A percentile compares a stretch with the other conserved stretches of the same genome.
These are phyloP conservation scores for Ceratina australensis DNA, from an alignment of 1,140 invertebrate genomes.

Conservation along the genomic window DNA sequence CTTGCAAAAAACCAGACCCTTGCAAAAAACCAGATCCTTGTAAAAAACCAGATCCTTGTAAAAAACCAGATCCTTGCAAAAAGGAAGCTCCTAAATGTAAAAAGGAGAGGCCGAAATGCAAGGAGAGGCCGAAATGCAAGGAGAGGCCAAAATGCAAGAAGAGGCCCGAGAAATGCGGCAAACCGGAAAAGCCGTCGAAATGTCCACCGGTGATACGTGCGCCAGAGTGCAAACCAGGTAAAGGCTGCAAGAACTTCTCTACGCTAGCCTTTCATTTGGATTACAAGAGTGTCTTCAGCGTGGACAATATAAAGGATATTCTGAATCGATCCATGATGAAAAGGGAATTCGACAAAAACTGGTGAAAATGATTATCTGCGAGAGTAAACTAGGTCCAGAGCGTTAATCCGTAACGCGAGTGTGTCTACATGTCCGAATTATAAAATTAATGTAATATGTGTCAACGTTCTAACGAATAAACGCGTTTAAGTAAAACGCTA, in stretches of 20 bases:
- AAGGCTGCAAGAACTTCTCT: neutral
- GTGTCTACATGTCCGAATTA: too few species aligned
- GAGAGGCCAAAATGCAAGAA: neutral
- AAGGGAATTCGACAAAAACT: too few species aligned
- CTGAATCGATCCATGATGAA: too few species aligned
- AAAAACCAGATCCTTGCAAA: neutral
- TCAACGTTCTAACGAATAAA: conserved; percentile 14
- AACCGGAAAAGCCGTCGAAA: neutral
- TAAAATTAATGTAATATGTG: neutral
- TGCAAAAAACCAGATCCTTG: neutral
- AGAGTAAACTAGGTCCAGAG: neutral
- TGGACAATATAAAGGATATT: neutral
- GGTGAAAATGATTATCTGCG: neutral
- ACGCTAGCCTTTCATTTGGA: neutral
- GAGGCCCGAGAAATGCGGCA: conserved; percentile 7
- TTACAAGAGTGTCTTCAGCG: too few species aligned
- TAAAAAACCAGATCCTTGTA: neutral
- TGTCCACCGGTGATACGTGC: conserved; percentile 52
- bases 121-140: neutral
- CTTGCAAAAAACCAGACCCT: conserved; percentile 19
- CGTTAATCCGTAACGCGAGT: too few species aligned
- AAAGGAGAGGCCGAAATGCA: neutral
- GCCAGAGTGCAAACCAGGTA: conserved; percentile 29
- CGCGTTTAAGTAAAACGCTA: neutral
- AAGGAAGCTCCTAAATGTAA: neutral